Base-by-base conservation (phyloP, 2,113 vertebrate genomes). In the Raphicerus campestris region DNA sequence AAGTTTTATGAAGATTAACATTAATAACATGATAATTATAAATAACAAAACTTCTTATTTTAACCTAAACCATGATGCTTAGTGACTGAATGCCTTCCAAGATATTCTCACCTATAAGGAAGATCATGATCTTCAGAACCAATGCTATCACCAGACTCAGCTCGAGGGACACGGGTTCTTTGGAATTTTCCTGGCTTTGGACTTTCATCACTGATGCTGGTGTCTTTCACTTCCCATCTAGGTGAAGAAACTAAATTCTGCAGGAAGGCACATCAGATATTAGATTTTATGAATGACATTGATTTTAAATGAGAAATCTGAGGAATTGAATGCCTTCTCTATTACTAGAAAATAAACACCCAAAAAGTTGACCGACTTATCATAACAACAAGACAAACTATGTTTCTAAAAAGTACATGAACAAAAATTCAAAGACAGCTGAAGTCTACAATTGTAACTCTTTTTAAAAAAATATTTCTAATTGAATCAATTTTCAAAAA, bases 91-190 rank as follows among this genome's bases (percentile, higher is more conserved):
- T 7, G 13, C n/a, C 39, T 73, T 77, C 39, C 39, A 35, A 60
- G 89, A 56, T 9, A 10, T 20, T 61, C n/a, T 95, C 98, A 99
- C 99, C 99, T 99, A 22, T 99, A 99, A 0, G 98, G 99, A 88
- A 99, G 99, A 55, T 99, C 99, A 10, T 98, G 99, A 39, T 99
- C 99, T 30, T 99, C 99, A 16, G 98, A 98, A 5, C 99, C 98
- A 22, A 99, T 63, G 24, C 99, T 98, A 32, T 99, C 99, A 61
- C 98, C 98, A 60, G 99, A 99, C 83, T 98, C 98, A 1, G 98
- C 98, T 45, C 97, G 97, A 7, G 98, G 98, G 32, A 99, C 97
- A 58, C 97, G 97, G 2, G 98, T 97, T 96, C 98, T 99, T 87
- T 99, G 99, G 97, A 99, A 99, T 93, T 98, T 99, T 19, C 98